Evolutionary conservation across 2,888 invertebrate species (phyloP).

Genomic region (Strigamia transsilvanica): DNA sequence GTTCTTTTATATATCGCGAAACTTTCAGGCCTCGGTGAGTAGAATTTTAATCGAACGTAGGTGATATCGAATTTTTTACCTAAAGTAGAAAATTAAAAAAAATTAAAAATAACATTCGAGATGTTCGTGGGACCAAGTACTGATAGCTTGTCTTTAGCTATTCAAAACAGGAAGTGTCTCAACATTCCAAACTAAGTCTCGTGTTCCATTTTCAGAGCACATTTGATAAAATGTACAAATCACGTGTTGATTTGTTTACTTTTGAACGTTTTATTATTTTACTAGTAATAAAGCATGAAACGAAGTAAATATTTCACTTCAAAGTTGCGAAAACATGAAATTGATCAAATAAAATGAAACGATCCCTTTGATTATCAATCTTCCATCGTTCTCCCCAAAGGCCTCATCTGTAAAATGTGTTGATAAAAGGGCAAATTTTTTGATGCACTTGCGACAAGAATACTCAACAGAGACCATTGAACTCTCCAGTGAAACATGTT

Average conservation of each 20-base stretch:
- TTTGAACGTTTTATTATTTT: no score
- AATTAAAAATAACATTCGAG: neutral
- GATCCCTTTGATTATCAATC: neutral
- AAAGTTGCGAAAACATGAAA: no score
- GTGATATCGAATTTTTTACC: conserved; percentile 97
- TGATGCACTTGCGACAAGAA: conserved; percentile 25
- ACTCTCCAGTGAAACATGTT: neutral
- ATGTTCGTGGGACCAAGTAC: no score
- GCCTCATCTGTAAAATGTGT: conserved; percentile 3
- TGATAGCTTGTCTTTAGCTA: no score
- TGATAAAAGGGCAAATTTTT: conserved; percentile 26
- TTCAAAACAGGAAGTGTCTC: no score
- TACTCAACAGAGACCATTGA: conserved; percentile 6
- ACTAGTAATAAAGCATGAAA: no score
- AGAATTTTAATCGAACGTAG: conserved; percentile 91
- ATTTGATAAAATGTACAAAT: no score
- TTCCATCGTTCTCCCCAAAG: neutral
- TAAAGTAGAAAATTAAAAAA: conserved; percentile 62
- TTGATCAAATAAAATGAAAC: no score
- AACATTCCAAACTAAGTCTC: no score
- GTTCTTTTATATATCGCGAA: conserved; percentile 92
- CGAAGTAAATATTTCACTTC: no score
- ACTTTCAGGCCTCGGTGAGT: conserved; percentile 95
- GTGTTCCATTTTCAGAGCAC: no score
- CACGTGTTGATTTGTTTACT: no score